phyloP scores from a whole-genome alignment of 2,797 vertebrate genomes.

The Microcaecilia unicolor region DNA sequence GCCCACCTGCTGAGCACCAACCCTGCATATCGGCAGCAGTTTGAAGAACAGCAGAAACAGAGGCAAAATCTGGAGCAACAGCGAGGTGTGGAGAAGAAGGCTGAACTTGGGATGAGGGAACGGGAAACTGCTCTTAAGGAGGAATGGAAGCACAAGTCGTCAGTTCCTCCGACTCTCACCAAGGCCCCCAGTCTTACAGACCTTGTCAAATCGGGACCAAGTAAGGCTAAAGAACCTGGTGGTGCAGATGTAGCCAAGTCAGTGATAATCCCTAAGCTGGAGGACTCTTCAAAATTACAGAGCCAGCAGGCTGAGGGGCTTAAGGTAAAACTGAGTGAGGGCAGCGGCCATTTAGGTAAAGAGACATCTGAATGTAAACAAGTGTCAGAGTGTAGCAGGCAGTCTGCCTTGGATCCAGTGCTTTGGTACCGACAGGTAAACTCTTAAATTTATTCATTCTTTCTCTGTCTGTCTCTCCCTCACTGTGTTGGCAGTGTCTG shows the following conservation, averaged over 20 bases:
- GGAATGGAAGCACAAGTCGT: conserved; percentile 93
- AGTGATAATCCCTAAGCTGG: conserved; percentile 79
- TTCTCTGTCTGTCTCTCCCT: neutral
- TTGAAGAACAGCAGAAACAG: conserved; percentile 83
- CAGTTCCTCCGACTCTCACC: conserved; percentile 80
- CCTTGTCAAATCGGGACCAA: conserved; percentile 72
- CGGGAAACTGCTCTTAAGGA: conserved; percentile 77
- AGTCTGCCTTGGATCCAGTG: conserved; percentile 76
- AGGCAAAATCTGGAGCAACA: conserved; percentile 72
- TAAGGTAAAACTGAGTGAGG: conserved; percentile 85
- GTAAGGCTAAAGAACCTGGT: conserved; percentile 76
- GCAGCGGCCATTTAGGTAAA: conserved; percentile 73
- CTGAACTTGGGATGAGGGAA: conserved; percentile 77
- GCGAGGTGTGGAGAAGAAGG: conserved; percentile 81
- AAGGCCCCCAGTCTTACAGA: conserved; percentile 87
- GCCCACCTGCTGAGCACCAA: conserved; percentile 88
- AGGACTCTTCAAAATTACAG: conserved; percentile 72
- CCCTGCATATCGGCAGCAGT: conserved; percentile 85
- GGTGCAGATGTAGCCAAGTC: conserved; percentile 77
- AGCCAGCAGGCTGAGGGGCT: conserved; percentile 78
- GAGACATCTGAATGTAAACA: conserved; percentile 71
- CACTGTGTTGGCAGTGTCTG: too few relatives aligned
- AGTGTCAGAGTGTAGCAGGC: conserved; percentile 68
- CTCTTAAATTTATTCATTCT: neutral
- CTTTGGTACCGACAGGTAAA: conserved; percentile 95